A percentile compares a stretch with the other conserved stretches of the same genome.
phyloP scores from a whole-genome alignment of 2,113 vertebrate genomes.

The Mormyrus lacerda region DNA sequence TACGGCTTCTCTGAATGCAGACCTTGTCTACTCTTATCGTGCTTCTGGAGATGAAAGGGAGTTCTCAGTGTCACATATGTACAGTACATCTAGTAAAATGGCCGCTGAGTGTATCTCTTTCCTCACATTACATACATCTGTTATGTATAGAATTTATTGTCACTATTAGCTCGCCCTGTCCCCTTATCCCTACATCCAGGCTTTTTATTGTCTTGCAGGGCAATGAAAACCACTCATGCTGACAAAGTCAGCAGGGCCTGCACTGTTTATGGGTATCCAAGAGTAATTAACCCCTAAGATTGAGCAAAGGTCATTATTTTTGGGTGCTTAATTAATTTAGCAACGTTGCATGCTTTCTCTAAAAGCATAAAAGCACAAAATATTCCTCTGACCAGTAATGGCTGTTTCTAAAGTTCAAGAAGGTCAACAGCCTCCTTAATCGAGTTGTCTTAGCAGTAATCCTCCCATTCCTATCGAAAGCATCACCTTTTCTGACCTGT shows the following conservation, averaged over 20 bases:
- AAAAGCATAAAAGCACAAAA: conserved; percentile 4
- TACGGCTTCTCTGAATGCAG: background rate
- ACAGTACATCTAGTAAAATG: background rate
- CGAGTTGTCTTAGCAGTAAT: background rate
- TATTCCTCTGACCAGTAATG: background rate
- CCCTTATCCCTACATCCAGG: background rate
- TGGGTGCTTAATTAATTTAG: conserved; percentile 18
- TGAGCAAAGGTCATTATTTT: conserved; percentile 11
- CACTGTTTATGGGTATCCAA: background rate
- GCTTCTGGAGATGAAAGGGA: background rate
- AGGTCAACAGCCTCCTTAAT: background rate
- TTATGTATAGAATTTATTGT: background rate
- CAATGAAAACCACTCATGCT: conserved; percentile 2
- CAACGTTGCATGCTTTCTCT: background rate
- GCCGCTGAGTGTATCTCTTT: background rate
- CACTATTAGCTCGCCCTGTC: background rate
- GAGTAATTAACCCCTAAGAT: background rate
- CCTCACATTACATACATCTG: background rate
- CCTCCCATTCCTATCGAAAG: background rate
- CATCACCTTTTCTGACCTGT: background rate
- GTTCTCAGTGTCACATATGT: background rate
- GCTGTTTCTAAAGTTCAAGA: background rate
- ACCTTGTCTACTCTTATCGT: background rate
- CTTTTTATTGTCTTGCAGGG: background rate
- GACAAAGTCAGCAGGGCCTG: background rate